A percentile compares a stretch with the other conserved stretches of the same genome.
Conservation (phyloP, 2,113 vertebrate genomes). For the Lucifuga dentata region DNA sequence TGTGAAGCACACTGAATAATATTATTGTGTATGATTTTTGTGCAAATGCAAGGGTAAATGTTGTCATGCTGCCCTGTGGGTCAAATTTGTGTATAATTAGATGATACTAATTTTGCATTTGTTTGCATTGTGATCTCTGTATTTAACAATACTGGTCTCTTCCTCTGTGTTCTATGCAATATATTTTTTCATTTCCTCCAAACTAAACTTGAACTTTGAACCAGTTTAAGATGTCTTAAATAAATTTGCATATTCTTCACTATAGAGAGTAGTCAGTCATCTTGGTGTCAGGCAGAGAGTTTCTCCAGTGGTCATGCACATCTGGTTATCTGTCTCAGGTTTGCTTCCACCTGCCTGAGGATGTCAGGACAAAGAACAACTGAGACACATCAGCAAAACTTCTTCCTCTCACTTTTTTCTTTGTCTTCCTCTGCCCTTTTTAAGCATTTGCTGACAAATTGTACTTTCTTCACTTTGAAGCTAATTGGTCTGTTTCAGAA, state of each 20-base stretch:
- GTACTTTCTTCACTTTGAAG: slow-evolving; percentile 25
- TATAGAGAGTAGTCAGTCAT: slow-evolving; percentile 53
- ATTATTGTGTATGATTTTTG: background rate
- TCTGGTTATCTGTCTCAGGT: slow-evolving; percentile 38
- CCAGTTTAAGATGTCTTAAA: background rate
- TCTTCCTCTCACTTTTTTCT: slow-evolving; percentile 25
- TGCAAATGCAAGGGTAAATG: background rate
- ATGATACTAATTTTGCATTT: background rate
- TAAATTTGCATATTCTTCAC: slow-evolving; percentile 44
- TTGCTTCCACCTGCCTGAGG: slow-evolving; percentile 20
- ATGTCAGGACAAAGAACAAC: slow-evolving; percentile 42
- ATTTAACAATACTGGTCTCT: background rate
- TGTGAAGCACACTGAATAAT: background rate
- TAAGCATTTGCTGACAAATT: slow-evolving; percentile 38
- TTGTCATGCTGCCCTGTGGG: background rate
- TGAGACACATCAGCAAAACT: slow-evolving; percentile 58
- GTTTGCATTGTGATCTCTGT: background rate
- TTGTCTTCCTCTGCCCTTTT: slow-evolving; percentile 30
- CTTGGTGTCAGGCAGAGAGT: slow-evolving; percentile 31
- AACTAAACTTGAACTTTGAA: slow-evolving; percentile 23
- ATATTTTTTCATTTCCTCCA: background rate
- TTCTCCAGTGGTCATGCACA: slow-evolving; percentile 53
- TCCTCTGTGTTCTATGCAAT: background rate
- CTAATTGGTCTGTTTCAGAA: slow-evolving; percentile 34
- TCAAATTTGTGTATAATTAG: background rate